Conservation (phyloP, 2,888 invertebrate species). For the Hirtodrosophila confusa region DNA sequence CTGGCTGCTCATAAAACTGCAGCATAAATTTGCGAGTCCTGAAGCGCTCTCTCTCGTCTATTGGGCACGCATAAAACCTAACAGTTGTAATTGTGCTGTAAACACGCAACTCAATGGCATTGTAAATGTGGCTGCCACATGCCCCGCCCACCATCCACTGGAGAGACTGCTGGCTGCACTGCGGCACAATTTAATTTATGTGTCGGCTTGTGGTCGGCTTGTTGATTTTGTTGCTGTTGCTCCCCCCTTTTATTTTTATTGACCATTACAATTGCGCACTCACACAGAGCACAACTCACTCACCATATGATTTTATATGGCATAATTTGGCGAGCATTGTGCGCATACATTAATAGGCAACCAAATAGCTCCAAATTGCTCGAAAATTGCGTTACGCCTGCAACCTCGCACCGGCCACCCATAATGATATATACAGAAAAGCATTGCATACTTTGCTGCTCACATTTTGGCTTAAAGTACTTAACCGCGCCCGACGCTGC, state of each 20-base stretch:
- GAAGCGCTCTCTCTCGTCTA: slow-evolving; percentile 42
- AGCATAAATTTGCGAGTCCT: slow-evolving; percentile 68
- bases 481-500: neutral
- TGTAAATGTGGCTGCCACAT: slow-evolving; percentile 56
- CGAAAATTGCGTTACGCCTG: slow-evolving; percentile 57
- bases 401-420: neutral
- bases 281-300: slow-evolving; percentile 19
- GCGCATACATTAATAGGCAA: slow-evolving; percentile 48
- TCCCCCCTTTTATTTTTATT: slow-evolving; percentile 67
- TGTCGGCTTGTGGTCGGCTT: slow-evolving; percentile 65
- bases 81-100: slow-evolving; percentile 80
- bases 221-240: slow-evolving; percentile 64
- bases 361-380: slow-evolving; percentile 68
- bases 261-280: slow-evolving; percentile 67
- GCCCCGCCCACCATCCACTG: slow-evolving; percentile 28
- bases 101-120: slow-evolving; percentile 79
- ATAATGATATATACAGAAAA: neutral
- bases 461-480: too few relatives aligned
- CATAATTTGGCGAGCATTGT: slow-evolving; percentile 66
- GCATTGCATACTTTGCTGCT: slow-evolving; percentile 11
- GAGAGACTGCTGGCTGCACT: slow-evolving; percentile 35
- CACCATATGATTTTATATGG: slow-evolving; percentile 51
- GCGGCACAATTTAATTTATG: slow-evolving; percentile 78
- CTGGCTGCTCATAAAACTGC: slow-evolving; percentile 74
- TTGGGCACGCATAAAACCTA: slow-evolving; percentile 78